Evolutionary conservation across 2,888 invertebrate genomes (phyloP).

Genomic region (Hoplodrina blanda): DNA sequence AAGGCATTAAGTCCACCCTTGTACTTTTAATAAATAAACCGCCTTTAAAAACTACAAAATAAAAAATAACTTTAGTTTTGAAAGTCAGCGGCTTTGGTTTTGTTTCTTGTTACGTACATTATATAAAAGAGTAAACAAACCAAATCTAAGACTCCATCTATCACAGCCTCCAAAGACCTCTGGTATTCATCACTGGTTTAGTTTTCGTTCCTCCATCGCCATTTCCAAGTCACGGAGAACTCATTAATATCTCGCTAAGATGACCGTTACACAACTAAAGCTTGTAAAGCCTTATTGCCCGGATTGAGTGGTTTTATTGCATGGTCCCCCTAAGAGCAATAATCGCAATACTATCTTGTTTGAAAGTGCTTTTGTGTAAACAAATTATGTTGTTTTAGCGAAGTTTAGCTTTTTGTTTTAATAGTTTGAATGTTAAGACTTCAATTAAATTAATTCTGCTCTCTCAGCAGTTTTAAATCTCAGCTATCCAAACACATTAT

Average conservation of each 20-base stretch:
- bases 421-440: neutral
- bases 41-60: too few species aligned
- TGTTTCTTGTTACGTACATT: too few species aligned
- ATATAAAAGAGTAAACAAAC: neutral
- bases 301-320: slow-evolving; percentile 68
- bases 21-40: too few species aligned
- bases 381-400: slow-evolving; percentile 23
- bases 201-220: slow-evolving; percentile 26
- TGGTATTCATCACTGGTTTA: slow-evolving; percentile 35
- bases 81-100: too few species aligned
- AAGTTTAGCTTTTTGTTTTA: slow-evolving; percentile 15
- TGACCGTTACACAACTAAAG: slow-evolving; percentile 71
- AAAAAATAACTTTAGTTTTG: too few species aligned
- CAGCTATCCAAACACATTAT: too few species aligned
- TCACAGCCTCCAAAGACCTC: slow-evolving; percentile 15
- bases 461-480: too few species aligned
- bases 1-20: too few species aligned
- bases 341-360: slow-evolving; percentile 56
- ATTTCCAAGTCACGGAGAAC: slow-evolving; percentile 72
- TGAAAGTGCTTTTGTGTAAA: slow-evolving; percentile 53
- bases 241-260: slow-evolving; percentile 74
- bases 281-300: slow-evolving; percentile 72
- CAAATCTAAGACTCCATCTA: neutral
- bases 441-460: neutral
- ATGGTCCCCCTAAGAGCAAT: slow-evolving; percentile 64